Conservation (phyloP, 2,888 invertebrate species). For the Myopa tessellatipennis region DNA sequence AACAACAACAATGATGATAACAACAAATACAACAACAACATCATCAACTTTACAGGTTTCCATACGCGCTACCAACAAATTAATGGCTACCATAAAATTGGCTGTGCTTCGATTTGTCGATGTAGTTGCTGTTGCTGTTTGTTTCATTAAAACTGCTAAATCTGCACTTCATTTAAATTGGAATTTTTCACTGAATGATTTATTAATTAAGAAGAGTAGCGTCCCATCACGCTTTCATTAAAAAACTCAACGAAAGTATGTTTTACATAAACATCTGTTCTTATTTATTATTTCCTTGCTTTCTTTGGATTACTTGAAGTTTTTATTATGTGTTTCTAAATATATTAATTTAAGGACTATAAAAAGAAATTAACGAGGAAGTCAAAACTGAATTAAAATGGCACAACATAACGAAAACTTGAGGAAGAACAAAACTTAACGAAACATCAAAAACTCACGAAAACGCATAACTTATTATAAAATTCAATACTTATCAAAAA, state of each 20-base stretch:
- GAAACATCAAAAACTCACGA: background rate
- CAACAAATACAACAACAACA: too few species aligned
- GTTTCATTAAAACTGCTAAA: background rate
- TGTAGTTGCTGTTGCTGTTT: background rate
- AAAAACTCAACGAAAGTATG: slow-evolving; percentile 6
- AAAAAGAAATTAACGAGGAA: too few species aligned
- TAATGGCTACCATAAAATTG: slow-evolving; percentile 19
- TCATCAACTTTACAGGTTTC: background rate
- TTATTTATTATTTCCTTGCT: too few species aligned
- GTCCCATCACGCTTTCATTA: background rate
- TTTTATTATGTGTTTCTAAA: too few species aligned
- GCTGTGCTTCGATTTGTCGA: slow-evolving; percentile 4
- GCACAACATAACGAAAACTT: background rate
- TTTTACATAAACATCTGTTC: background rate
- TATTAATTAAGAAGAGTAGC: slow-evolving; percentile 4
- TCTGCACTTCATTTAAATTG: slow-evolving; percentile 10
- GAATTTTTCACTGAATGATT: slow-evolving; percentile 16
- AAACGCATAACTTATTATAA: background rate
- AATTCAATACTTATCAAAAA: background rate
- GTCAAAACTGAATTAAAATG: background rate
- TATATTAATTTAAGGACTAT: too few species aligned
- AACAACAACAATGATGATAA: too few species aligned
- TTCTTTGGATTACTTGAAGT: too few species aligned
- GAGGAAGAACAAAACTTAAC: background rate
- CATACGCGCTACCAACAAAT: background rate